A percentile compares a stretch with the other conserved stretches of the same genome.
These are phyloP conservation scores for Gallinago solitaria DNA, from an alignment of 2,797 vertebrate species.

Conservation along the genomic window DNA sequence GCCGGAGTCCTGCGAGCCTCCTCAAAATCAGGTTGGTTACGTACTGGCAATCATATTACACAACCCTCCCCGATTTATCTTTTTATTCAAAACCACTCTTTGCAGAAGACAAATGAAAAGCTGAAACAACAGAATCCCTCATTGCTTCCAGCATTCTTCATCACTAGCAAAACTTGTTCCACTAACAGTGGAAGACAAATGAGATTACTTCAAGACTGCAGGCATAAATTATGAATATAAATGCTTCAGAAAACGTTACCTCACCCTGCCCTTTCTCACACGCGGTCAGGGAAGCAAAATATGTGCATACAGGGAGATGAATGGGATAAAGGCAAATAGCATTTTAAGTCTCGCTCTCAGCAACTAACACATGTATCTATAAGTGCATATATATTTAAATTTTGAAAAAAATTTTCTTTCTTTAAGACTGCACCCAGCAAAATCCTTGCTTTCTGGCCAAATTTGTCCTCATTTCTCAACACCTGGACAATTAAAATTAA, in stretches of 20 bases:
- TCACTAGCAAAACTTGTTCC: slow-evolving; percentile 8
- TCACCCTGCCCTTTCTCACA: neutral
- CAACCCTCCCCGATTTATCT: neutral
- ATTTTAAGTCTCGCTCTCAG: neutral
- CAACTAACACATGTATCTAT: neutral
- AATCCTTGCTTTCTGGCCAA: neutral
- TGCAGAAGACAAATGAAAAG: slow-evolving; percentile 58
- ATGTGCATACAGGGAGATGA: neutral
- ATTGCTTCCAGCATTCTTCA: slow-evolving; percentile 33
- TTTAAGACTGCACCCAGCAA: neutral
- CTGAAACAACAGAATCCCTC: slow-evolving; percentile 39
- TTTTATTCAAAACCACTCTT: slow-evolving; percentile 48
- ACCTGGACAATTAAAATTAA: neutral
- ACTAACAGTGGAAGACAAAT: slow-evolving; percentile 38
- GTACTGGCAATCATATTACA: neutral
- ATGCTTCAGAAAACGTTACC: neutral
- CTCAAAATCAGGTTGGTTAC: slow-evolving; percentile 17
- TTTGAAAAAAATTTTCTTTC: neutral
- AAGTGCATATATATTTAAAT: too few species aligned
- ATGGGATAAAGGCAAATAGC: neutral
- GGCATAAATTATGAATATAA: slow-evolving; percentile 59
- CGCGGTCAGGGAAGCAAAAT: neutral
- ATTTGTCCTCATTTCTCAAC: neutral
- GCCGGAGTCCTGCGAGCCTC: neutral
- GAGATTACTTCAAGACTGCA: slow-evolving; percentile 49